These are phyloP conservation scores for Heliconius hewitsoni DNA, from an alignment of 1,140 invertebrate genomes.

Conservation along the genomic window DNA sequence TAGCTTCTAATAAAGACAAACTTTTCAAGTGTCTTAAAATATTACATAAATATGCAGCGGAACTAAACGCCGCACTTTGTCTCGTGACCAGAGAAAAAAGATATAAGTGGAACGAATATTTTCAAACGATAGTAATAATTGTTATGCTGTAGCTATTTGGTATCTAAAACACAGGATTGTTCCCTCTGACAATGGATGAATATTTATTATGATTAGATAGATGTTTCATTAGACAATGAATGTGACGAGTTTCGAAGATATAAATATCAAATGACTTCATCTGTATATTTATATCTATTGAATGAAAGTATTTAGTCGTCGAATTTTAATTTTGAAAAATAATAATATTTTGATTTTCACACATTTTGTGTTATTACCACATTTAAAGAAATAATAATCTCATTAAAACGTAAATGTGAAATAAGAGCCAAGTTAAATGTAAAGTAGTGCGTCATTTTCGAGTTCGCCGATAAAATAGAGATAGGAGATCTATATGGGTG, in stretches of 20 bases:
- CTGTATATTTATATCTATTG: not conserved
- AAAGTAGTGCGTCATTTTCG: too few relatives aligned
- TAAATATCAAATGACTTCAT: not conserved
- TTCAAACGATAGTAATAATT: conserved; percentile 14
- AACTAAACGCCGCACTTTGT: too few relatives aligned
- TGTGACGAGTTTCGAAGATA: conserved; percentile 20
- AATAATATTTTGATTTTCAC: not conserved
- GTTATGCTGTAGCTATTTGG: conserved; percentile 21
- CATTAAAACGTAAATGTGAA: too few relatives aligned
- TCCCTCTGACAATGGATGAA: conserved; percentile 57
- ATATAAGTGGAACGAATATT: not conserved
- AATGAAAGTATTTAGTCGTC: not conserved
- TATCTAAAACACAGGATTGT: conserved; percentile 67
- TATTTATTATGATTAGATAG: conserved; percentile 59
- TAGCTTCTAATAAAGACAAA: not conserved
- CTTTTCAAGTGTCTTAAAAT: too few relatives aligned
- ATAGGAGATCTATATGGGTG: too few relatives aligned
- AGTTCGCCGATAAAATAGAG: too few relatives aligned
- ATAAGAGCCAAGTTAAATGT: too few relatives aligned
- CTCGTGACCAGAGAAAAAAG: not conserved
- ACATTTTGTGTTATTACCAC: not conserved
- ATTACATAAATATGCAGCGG: too few relatives aligned
- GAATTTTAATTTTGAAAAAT: too few relatives aligned
- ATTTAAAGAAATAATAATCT: too few relatives aligned
- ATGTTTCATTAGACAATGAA: conserved; percentile 56